Conservation (phyloP, 2,797 vertebrate genomes). For the Pipistrellus nathusii region DNA sequence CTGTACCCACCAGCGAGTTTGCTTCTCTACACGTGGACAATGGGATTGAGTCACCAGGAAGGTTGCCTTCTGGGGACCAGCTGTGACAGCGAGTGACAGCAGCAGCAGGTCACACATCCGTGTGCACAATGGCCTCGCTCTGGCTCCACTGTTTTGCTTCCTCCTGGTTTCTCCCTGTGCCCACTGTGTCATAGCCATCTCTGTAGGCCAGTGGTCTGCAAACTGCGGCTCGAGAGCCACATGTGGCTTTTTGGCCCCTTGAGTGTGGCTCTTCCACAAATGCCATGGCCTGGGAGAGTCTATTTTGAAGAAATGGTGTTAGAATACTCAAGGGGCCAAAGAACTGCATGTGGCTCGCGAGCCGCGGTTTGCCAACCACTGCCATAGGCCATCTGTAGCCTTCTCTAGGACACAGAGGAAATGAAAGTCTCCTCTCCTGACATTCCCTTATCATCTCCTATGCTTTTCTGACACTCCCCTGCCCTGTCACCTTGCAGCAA, state of each 20-base stretch:
- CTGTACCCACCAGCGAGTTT: fast-evolving
- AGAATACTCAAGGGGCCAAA: too few relatives aligned
- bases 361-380: too few relatives aligned
- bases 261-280: too few relatives aligned
- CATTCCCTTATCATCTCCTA: too few relatives aligned
- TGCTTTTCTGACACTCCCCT: not conserved
- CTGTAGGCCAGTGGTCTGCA: not conserved
- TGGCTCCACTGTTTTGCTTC: not conserved
- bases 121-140: not conserved
- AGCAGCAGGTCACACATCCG: fast-evolving
- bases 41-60: not conserved
- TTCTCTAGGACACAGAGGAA: too few relatives aligned
- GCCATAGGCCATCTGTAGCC: too few relatives aligned
- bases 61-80: not conserved
- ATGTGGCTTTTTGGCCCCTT: too few relatives aligned
- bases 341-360: too few relatives aligned
- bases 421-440: too few relatives aligned
- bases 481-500: not conserved
- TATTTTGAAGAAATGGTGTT: too few relatives aligned
- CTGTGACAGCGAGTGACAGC: not conserved
- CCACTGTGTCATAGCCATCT: not conserved
- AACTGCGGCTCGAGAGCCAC: too few relatives aligned
- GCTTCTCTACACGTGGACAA: fast-evolving
- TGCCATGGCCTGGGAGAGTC: too few relatives aligned
- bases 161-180: not conserved